Conservation (phyloP, 2,797 vertebrate species). For the Myotis planiceps region DNA sequence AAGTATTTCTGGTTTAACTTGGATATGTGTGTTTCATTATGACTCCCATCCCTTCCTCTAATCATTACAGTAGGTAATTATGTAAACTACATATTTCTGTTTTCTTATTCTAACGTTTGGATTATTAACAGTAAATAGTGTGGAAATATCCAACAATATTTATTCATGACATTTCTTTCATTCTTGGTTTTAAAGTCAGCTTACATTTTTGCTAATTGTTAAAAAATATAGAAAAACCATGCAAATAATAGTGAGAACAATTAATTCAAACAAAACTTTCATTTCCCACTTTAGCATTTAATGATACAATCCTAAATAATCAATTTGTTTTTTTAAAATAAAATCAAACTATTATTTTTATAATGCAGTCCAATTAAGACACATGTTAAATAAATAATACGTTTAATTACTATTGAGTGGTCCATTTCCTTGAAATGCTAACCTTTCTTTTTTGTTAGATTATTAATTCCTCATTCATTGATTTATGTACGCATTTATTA, state of each 20-base stretch:
- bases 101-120: constrained; percentile 89
- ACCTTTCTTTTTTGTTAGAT: not conserved
- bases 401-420: not conserved
- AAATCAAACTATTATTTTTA: constrained; percentile 47
- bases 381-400: constrained; percentile 16
- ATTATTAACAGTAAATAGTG: constrained; percentile 82
- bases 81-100: constrained; percentile 88
- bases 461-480: not conserved
- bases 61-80: constrained; percentile 88
- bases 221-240: constrained; percentile 81
- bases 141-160: constrained; percentile 76
- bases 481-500: not conserved
- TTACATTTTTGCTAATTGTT: constrained; percentile 71
- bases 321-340: constrained; percentile 42
- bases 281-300: constrained; percentile 1
- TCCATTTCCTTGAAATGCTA: constrained; percentile 29
- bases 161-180: constrained; percentile 76
- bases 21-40: constrained; percentile 86
- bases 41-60: constrained; percentile 83
- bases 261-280: constrained; percentile 22
- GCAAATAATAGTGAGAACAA: constrained; percentile 62
- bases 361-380: constrained; percentile 16
- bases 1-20: constrained; percentile 94
- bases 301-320: constrained; percentile 44
- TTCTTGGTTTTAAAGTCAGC: constrained; percentile 74